Conservation (phyloP, 1,140 invertebrate genomes). For the Cotesia vestalis region DNA sequence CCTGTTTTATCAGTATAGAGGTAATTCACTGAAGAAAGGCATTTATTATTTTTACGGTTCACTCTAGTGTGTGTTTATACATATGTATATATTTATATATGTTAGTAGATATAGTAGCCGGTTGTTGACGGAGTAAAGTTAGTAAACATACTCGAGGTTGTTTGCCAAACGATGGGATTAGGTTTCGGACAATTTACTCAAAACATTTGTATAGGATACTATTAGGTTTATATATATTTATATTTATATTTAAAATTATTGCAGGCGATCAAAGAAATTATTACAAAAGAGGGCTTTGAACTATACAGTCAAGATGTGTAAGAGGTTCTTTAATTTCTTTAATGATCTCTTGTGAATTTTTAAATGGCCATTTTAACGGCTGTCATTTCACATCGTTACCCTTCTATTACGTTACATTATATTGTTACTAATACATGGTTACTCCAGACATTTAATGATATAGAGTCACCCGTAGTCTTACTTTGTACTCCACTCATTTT, state of each 20-base stretch:
- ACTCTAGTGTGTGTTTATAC: no score
- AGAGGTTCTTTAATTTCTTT: slow-evolving; percentile 8
- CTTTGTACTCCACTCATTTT: not conserved
- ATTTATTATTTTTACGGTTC: no score
- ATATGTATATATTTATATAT: no score
- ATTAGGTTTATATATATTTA: not conserved
- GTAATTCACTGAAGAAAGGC: no score
- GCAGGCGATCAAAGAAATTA: not conserved
- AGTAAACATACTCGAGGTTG: not conserved
- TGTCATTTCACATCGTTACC: slow-evolving; percentile 24
- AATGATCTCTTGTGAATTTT: slow-evolving; percentile 18
- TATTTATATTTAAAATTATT: not conserved
- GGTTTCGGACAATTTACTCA: slow-evolving; percentile 9
- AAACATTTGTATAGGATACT: not conserved
- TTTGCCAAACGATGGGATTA: slow-evolving; percentile 15
- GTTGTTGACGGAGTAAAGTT: slow-evolving; percentile 5
- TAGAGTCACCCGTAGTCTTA: not conserved
- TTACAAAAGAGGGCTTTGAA: slow-evolving; percentile 8
- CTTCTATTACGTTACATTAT: slow-evolving; percentile 8
- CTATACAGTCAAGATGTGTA: no score
- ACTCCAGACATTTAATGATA: slow-evolving; percentile 8
- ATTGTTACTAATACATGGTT: no score
- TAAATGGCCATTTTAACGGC: slow-evolving; percentile 25
- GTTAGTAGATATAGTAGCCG: not conserved
- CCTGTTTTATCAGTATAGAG: no score